phyloP scores from a whole-genome alignment of 2,113 vertebrate species.

The Paramisgurnus dabryanus region DNA sequence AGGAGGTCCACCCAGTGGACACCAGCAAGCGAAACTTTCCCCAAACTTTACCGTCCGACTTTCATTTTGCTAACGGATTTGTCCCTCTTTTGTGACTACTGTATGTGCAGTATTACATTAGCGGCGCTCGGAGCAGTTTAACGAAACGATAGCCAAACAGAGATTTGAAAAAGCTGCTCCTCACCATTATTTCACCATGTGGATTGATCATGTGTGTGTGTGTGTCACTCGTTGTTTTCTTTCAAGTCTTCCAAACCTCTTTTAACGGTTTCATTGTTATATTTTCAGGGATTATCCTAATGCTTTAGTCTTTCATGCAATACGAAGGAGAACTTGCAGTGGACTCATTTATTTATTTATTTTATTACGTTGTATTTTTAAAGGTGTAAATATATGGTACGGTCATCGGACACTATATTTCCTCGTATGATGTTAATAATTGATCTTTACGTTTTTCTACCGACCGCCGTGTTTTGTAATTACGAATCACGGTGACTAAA shows the following conservation, averaged over 20 bases:
- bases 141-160: slow-evolving; percentile 74
- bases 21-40: slow-evolving; percentile 77
- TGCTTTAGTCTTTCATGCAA: slow-evolving; percentile 91
- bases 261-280: slow-evolving; percentile 73
- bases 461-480: slow-evolving; percentile 94
- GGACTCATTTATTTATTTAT: slow-evolving; percentile 67
- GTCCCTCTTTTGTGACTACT: slow-evolving; percentile 74
- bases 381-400: slow-evolving; percentile 85
- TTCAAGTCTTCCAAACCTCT: slow-evolving; percentile 86
- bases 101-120: slow-evolving; percentile 77
- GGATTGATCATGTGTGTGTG: slow-evolving; percentile 82
- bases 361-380: slow-evolving; percentile 61
- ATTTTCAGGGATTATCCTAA: slow-evolving; percentile 90
- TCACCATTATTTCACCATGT: slow-evolving; percentile 81
- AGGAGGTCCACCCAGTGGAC: slow-evolving; percentile 91
- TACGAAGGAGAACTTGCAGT: slow-evolving; percentile 87
- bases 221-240: slow-evolving; percentile 83
- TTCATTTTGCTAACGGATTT: slow-evolving; percentile 65
- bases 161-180: slow-evolving; percentile 77
- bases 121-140: slow-evolving; percentile 79
- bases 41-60: slow-evolving; percentile 72
- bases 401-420: slow-evolving; percentile 68
- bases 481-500: slow-evolving; percentile 83
- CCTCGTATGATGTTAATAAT: slow-evolving; percentile 85
- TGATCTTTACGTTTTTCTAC: slow-evolving; percentile 90